Evolutionary conservation across 2,888 invertebrate species (phyloP), one percentile per base, ranked within the genome.

Genomic region (Mesorhabditis sp.): DNA sequence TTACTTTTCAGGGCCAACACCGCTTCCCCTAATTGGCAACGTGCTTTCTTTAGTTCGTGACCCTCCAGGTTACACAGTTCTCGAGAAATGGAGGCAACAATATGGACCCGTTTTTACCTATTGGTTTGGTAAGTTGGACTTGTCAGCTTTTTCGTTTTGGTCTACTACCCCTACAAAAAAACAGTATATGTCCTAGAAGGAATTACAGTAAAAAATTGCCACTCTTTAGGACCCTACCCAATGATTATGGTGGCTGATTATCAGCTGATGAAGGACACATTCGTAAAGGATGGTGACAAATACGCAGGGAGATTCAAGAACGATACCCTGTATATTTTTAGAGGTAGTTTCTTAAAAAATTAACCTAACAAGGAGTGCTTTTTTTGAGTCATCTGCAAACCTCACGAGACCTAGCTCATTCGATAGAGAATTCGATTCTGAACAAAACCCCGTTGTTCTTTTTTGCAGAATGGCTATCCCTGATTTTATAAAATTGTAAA

Each of bases 91-190:
- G 15, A 69, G 45, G 72, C 72, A 28, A 28, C 5, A 72, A 61
- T 74, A 72, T 63, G 74, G 74, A 4, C 72, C 72, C 2, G 70
- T 74, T n/a, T 74, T 63, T 67, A 74, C 74, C 3, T 72, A 72
- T 62, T 74, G 74, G 74, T 28, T 74, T 67, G 72, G 69, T 0
- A 65, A 28, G 7, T 66, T 70, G 4, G 28, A 28, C 28, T 28
- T 28, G 28, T 28, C 28, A 28, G 28, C 28, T 28, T 28, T 28
- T 28, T 28, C 28, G 1, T 28, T 28, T 28, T 28, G 28, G 28
- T 28, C 28, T 28, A 28, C 28, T 28, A 28, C 28, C 28, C 2
- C 28, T 28, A 28, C 28, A 28, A 28, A 28, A 28, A 28, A 28
- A 28, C 28, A 28, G 28, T 28, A 28, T 28, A 28, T 28, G 28